Percentiles rank a stretch among this genome's conserved stretches.
These are phyloP conservation scores for Cheilosia urbana DNA, from an alignment of 2,888 invertebrate genomes.

Conservation along the genomic window DNA sequence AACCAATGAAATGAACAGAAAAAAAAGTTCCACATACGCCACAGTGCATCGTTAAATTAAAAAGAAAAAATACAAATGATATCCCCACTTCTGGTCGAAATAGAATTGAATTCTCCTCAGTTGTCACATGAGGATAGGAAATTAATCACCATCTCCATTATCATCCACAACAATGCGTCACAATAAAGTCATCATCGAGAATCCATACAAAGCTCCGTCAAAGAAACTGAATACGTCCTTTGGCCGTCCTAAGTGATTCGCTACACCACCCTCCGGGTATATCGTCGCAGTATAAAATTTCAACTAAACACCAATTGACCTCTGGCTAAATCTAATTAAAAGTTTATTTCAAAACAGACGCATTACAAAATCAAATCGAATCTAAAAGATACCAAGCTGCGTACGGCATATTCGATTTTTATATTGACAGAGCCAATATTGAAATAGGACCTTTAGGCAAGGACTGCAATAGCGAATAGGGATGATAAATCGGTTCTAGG, in stretches of 20 bases:
- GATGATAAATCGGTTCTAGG: slow-evolving; percentile 55
- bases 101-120: background rate
- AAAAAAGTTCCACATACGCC: slow-evolving; percentile 7
- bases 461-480: background rate
- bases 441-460: slow-evolving; percentile 1
- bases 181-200: slow-evolving; percentile 27
- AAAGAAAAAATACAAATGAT: background rate
- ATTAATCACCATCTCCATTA: slow-evolving; percentile 38
- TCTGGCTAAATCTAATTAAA: slow-evolving; percentile 66
- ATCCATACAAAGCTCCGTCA: slow-evolving; percentile 30
- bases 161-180: slow-evolving; percentile 7
- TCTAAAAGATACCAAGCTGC: slow-evolving; percentile 5
- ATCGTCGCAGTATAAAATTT: slow-evolving; percentile 37
- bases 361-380: slow-evolving; percentile 18
- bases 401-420: background rate
- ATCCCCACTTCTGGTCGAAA: background rate
- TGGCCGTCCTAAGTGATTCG: background rate
- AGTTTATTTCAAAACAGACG: slow-evolving; percentile 53
- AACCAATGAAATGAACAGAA: background rate
- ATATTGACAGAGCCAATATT: slow-evolving; percentile 24
- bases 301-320: slow-evolving; percentile 44
- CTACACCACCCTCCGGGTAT: background rate
- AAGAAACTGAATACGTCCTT: slow-evolving; percentile 15
- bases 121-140: slow-evolving; percentile 17
- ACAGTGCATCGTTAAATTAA: background rate